Percentiles rank a stretch among this genome's conserved stretches.
Conservation (phyloP, 2,797 vertebrate genomes). For the Aulostomus chinensis region DNA sequence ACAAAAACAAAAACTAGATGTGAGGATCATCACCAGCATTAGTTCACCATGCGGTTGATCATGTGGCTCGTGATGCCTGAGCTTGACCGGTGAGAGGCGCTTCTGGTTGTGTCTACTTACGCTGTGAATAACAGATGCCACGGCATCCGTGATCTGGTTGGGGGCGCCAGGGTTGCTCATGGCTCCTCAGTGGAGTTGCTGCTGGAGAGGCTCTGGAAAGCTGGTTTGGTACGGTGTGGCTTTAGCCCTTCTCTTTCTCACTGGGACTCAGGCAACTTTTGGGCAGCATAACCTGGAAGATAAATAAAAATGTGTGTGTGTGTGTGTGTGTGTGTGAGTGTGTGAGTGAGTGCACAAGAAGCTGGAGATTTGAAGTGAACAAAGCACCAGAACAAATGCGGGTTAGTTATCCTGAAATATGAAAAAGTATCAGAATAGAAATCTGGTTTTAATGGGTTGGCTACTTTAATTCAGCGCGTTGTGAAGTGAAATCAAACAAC, state of each 20-base stretch:
- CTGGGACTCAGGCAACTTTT: constrained; percentile 83
- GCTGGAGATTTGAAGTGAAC: constrained; percentile 12
- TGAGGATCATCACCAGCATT: no score
- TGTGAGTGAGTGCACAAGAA: constrained; percentile 27
- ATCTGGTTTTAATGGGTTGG: not conserved
- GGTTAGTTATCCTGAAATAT: constrained; percentile 12
- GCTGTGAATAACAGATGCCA: constrained; percentile 63
- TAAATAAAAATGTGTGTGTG: constrained; percentile 31
- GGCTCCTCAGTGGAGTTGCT: constrained; percentile 55
- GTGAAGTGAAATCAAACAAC: not conserved
- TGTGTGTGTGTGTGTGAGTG: no score
- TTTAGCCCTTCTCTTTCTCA: constrained; percentile 87
- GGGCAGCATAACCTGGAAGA: constrained; percentile 84
- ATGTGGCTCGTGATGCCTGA: not conserved
- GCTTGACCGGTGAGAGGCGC: constrained; percentile 20
- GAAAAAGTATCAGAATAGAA: not conserved
- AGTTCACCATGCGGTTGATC: constrained; percentile 13
- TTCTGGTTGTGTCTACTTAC: constrained; percentile 65
- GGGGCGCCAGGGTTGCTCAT: constrained; percentile 75
- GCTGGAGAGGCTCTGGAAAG: constrained; percentile 46
- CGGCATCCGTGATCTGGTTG: constrained; percentile 57
- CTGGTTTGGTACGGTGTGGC: constrained; percentile 51
- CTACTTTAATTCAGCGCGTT: not conserved
- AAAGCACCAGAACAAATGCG: no score
- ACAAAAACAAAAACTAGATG: no score